Conservation (phyloP, 2,888 invertebrate species). For the Thymelicus lineola region DNA sequence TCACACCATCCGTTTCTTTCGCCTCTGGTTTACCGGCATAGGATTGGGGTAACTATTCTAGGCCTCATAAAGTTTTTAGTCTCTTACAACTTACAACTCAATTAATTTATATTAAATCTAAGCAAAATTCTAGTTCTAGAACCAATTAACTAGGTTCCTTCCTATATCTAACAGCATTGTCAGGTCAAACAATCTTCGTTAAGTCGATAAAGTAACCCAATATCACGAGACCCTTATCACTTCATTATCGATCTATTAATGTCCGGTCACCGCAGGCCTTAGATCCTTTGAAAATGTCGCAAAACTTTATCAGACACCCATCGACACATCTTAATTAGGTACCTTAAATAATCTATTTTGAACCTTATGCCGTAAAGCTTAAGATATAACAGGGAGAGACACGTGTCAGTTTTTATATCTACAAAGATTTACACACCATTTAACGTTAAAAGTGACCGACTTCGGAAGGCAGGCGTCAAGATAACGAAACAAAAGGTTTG, state of each 20-base stretch:
- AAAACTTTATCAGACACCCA: conserved; percentile 57
- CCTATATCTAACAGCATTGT: no score
- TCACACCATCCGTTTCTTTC: no score
- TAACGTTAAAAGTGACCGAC: conserved; percentile 42
- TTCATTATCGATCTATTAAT: conserved; percentile 28
- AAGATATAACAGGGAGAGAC: conserved; percentile 14
- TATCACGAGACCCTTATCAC: conserved; percentile 11
- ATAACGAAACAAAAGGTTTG: conserved; percentile 31
- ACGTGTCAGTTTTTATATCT: conserved; percentile 54
- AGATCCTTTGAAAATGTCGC: conserved; percentile 43
- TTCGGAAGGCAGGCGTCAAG: conserved; percentile 9
- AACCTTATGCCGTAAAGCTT: conserved; percentile 5
- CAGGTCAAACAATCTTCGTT: no score
- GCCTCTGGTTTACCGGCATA: no score
- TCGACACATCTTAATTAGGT: conserved; percentile 50
- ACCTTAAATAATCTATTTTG: conserved; percentile 7
- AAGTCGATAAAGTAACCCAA: not conserved
- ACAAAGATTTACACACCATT: conserved; percentile 66
- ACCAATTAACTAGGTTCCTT: no score
- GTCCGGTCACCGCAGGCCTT: conserved; percentile 44
- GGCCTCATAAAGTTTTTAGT: no score
- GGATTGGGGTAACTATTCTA: no score
- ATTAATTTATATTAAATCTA: no score
- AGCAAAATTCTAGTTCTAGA: no score
- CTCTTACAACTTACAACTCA: no score